Base-by-base conservation (phyloP, 2,888 invertebrate species). In the Scaptomyza reducta region DNA sequence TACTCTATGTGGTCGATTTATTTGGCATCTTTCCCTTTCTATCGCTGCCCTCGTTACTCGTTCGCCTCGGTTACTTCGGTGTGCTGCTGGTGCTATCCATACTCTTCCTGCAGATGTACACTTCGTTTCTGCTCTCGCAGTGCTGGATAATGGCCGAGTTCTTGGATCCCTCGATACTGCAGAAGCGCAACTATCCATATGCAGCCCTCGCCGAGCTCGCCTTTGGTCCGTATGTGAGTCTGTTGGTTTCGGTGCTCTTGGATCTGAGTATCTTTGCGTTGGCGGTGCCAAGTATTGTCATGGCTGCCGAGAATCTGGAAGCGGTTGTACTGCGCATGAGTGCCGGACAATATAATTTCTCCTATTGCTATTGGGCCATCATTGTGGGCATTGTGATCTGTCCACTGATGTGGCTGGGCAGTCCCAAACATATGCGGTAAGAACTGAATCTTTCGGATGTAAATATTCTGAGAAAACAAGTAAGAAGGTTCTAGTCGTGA, bases 381-480 rank as follows among this genome's bases (percentile, higher is more conserved):
- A 91, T 97, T 16, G 93, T 97, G 2, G 96, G 96, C 0, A 88
- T 94, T 2, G 89, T 95, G 54, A 93, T 97, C 22, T 95, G 96
- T 74, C 97, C 97, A 0, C 91, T 97, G 54, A 94, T 96, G 93
- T 97, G 97, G 97, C 93, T 97, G 6, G 97, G 97, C 50, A 97
- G 97, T 69, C 97, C 97, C 0, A 97, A 97, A 90, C 97, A 97
- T 88, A 97, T 97, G 95, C 97, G 97, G 97, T 97, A 91, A 93
- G 93, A 31, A 22, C 3, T 22, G 3, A 22, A 22, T 22, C 4
- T 22, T 22, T 22, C 0, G 1, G 22, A 22, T 1, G 6, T 9
- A 1, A 27, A 27, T 7, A 27, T 7, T 27, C 27, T 27, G 22
- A n/a, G n/a, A n/a, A n/a, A n/a, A n/a, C n/a, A n/a, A n/a, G n/a